Evolutionary conservation across 2,113 vertebrate genomes (phyloP).

Genomic region (Pycnonotus jocosus): DNA sequence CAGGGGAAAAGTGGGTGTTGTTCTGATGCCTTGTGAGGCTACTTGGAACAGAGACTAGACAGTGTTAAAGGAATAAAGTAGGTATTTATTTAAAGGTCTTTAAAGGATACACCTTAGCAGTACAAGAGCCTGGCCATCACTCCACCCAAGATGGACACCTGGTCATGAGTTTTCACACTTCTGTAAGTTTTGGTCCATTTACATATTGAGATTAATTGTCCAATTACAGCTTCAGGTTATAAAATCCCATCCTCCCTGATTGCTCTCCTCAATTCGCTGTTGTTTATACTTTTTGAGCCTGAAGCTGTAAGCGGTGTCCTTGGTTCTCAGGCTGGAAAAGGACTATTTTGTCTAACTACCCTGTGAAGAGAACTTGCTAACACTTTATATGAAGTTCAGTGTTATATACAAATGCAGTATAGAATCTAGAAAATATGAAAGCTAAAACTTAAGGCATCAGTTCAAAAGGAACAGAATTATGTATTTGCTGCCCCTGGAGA

Average conservation of each 20-base stretch:
- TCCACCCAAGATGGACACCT: rapidly evolving
- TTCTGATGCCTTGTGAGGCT: neutral
- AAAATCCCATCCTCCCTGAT: neutral
- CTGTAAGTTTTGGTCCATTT: neutral
- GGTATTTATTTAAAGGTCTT: neutral
- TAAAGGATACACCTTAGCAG: neutral
- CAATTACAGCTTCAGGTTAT: neutral
- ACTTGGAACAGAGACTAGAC: neutral
- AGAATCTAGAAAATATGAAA: neutral
- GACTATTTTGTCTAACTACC: neutral
- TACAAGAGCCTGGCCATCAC: rapidly evolving
- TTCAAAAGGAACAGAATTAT: neutral
- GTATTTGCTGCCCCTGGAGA: neutral
- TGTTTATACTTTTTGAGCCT: neutral
- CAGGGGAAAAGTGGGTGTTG: neutral
- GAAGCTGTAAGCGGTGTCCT: neutral
- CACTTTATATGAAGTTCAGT: neutral
- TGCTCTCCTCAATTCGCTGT: neutral
- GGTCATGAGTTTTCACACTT: neutral
- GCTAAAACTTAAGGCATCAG: neutral
- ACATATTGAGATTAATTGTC: neutral
- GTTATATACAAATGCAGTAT: neutral
- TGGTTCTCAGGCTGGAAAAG: neutral
- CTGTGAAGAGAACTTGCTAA: neutral
- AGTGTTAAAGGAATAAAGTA: neutral